A percentile compares a stretch with the other conserved stretches of the same genome.
phyloP scores from a whole-genome alignment of 2,113 vertebrate species.

The Arothron firmamentum region DNA sequence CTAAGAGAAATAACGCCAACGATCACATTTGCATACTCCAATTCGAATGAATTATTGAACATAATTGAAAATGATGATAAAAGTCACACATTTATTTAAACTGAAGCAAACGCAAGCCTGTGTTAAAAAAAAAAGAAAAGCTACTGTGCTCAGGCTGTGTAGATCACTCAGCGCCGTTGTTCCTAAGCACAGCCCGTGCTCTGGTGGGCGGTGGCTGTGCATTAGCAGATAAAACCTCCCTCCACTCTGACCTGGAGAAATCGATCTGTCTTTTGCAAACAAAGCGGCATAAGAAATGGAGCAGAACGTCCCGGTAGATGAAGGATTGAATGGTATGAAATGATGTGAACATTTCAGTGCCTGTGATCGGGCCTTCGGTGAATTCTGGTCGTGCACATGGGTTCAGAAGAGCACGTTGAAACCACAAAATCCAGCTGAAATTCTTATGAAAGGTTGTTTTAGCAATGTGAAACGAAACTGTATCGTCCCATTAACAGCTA shows the following conservation, averaged over 20 bases:
- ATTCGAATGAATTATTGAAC: constrained; percentile 13
- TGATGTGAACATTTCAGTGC: too few species aligned
- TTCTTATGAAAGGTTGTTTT: too few species aligned
- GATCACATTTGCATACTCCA: constrained; percentile 16
- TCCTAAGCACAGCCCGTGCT: constrained; percentile 6
- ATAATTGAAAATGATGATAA: not conserved
- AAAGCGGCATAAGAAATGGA: constrained; percentile 16
- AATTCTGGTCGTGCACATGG: too few species aligned
- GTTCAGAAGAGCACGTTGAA: too few species aligned
- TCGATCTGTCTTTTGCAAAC: constrained; percentile 49
- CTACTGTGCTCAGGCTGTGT: too few species aligned
- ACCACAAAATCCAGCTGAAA: too few species aligned
- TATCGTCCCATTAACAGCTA: too few species aligned
- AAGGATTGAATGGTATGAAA: constrained; percentile 7
- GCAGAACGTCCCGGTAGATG: not conserved
- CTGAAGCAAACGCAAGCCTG: too few species aligned
- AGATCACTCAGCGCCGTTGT: constrained; percentile 9
- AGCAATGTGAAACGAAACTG: too few species aligned
- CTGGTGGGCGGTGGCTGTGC: constrained; percentile 31
- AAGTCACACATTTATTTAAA: too few species aligned
- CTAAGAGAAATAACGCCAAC: constrained; percentile 26
- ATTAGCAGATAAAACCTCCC: constrained; percentile 69
- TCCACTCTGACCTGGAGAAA: constrained; percentile 45
- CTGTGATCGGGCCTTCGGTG: too few species aligned
- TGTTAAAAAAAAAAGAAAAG: too few species aligned